Evolutionary conservation across 2,113 vertebrate species (phyloP), one percentile per base, ranked within the genome.

Genomic region (Tyrannus savana): DNA sequence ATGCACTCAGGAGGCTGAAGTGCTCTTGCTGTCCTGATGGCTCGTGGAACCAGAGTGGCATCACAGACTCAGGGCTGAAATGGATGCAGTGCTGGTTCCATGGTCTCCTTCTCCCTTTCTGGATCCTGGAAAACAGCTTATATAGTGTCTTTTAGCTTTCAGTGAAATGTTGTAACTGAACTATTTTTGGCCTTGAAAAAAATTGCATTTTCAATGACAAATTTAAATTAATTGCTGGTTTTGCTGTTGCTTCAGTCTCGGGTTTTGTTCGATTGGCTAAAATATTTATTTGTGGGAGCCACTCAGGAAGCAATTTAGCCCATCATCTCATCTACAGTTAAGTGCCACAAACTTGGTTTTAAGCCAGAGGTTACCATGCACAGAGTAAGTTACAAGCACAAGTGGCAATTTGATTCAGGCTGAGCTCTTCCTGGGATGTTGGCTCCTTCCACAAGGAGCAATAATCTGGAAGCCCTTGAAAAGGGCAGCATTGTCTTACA

Each of bases 161-260:
- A 79, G 49, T 41, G 80, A 81, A 91, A 89, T 49, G 19, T 41
- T 80, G 39, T 60, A 89, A 78, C 55, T 71, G 60, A 93, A 58
- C 46, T 87, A 84, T 91, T 93, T 95, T 81, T 73, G 81, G 77
- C 64, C 53, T 94, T 42, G 66, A 87, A 94, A 71, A 71, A 93
- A 58, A 44, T 41, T 69, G 69, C 23, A 7, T 89, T 96, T 91
- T 93, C 90, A 71, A 33, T 72, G 52, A 75, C 55, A 93, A 87
- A 91, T 93, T 87, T 82, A 69, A 84, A 81, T 63, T 94, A 91
- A 94, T 87, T 95, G 64, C 66, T 84, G 84, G 6, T 87, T 96
- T 96, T 90, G 44, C 63, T 90, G 27, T 76, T 93, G 79, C 74
- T 85, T 95, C 75, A 79, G 33, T 41, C 55, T 58, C 80, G 35